Percentiles rank a stretch among this genome's conserved stretches.
Conservation (phyloP, 2,888 invertebrate species). For the Heteropelma amictum region DNA sequence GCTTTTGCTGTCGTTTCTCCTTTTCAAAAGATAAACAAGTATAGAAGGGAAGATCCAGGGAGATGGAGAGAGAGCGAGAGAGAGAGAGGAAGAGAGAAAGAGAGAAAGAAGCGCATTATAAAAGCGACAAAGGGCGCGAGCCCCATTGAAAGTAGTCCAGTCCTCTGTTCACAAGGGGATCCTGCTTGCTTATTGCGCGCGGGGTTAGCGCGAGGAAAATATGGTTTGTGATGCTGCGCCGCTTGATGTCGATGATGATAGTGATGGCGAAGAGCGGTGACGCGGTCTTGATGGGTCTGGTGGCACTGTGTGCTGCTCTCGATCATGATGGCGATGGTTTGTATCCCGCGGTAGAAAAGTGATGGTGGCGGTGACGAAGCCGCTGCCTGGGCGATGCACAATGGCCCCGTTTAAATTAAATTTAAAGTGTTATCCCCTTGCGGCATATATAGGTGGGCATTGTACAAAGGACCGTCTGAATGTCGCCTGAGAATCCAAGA, state of each 20-base stretch:
- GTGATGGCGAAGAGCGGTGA: conserved; percentile 22
- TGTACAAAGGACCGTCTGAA: conserved; percentile 56
- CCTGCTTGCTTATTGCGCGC: conserved; percentile 20
- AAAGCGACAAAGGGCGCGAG: conserved; percentile 51
- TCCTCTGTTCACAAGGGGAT: conserved; percentile 53
- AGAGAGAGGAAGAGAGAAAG: background rate
- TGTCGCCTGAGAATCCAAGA: conserved; percentile 37
- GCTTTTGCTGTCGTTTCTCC: conserved; percentile 40
- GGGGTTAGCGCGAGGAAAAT: conserved; percentile 53
- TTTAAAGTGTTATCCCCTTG: conserved; percentile 71
- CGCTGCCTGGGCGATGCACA: conserved; percentile 57
- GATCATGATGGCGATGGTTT: conserved; percentile 53
- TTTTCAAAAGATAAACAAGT: conserved; percentile 65
- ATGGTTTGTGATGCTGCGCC: conserved; percentile 43
- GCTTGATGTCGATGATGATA: conserved; percentile 35
- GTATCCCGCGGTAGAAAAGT: background rate
- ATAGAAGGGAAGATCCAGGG: conserved; percentile 23
- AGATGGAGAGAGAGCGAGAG: background rate
- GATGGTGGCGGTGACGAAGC: conserved; percentile 47
- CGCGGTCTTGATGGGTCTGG: conserved; percentile 26
- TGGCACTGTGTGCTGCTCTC: conserved; percentile 1
- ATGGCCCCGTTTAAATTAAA: conserved; percentile 72
- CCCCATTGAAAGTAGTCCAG: conserved; percentile 52
- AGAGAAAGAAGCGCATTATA: conserved; percentile 50
- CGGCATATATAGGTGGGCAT: conserved; percentile 64